phyloP scores from a whole-genome alignment of 2,113 vertebrate genomes.

The Agapornis roseicollis region DNA sequence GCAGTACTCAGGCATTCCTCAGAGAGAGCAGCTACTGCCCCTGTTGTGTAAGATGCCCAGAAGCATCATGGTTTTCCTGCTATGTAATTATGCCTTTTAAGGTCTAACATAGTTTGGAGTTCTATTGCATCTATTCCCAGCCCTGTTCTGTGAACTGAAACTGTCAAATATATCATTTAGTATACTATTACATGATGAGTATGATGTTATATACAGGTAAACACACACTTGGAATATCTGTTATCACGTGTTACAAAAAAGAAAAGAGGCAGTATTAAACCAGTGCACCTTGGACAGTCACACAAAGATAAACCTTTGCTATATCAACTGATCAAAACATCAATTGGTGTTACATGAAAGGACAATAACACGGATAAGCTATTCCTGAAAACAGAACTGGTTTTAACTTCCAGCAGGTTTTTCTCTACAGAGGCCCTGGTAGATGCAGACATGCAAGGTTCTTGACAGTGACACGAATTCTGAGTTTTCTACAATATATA shows the following conservation, averaged over 20 bases:
- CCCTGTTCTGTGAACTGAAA: not conserved
- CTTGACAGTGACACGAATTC: constrained; percentile 58
- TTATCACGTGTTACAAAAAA: not conserved
- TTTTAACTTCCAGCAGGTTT: not conserved
- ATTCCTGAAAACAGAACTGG: not conserved
- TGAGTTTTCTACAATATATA: constrained; percentile 48
- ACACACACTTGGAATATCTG: not conserved
- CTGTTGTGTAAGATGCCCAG: rapidly evolving
- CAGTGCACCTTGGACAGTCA: not conserved
- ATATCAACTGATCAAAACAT: constrained; percentile 36
- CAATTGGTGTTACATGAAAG: not conserved
- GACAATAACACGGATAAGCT: not conserved
- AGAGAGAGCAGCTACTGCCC: not conserved
- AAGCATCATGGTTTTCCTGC: not conserved
- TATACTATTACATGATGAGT: not conserved
- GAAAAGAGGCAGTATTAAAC: not conserved
- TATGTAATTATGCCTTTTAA: not conserved
- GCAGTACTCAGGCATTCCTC: not conserved
- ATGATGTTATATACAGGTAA: not conserved
- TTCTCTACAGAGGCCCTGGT: not conserved
- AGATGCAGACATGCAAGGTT: not conserved
- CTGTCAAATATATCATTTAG: not conserved
- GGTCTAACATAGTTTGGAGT: not conserved
- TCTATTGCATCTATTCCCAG: not conserved
- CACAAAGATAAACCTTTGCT: constrained; percentile 27